These are phyloP conservation scores for Chaitophorus viminalis DNA, from an alignment of 2,888 invertebrate genomes.

Conservation along the genomic window DNA sequence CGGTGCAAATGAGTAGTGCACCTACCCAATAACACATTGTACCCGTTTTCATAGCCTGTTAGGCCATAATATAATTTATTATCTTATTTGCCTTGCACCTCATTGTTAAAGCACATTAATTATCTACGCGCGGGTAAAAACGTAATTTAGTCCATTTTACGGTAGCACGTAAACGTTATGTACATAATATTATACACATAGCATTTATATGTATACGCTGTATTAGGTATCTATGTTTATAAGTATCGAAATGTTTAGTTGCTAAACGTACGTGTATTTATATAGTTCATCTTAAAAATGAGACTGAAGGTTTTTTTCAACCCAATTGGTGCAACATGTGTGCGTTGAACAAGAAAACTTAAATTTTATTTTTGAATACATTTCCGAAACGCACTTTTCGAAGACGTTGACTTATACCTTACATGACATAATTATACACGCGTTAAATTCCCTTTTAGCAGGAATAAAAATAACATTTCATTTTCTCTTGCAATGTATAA, in stretches of 20 bases:
- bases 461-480: no score
- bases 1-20: no score
- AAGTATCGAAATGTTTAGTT: background rate
- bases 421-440: background rate
- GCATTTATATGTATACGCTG: background rate
- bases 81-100: background rate
- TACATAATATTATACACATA: background rate
- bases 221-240: background rate
- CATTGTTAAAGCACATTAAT: no score
- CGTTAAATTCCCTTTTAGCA: background rate
- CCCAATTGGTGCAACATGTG: background rate
- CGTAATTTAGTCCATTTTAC: background rate
- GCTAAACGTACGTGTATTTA: background rate
- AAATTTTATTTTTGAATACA: background rate
- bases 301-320: background rate
- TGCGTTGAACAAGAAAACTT: background rate
- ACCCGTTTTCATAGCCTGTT: no score
- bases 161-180: background rate
- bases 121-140: no score
- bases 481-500: no score
- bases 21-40: no score
- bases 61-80: background rate
- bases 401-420: background rate
- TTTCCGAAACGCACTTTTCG: background rate
- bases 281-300: background rate